phyloP scores from a whole-genome alignment of 2,888 invertebrate genomes.

The Leptarthrus brevirostris region DNA sequence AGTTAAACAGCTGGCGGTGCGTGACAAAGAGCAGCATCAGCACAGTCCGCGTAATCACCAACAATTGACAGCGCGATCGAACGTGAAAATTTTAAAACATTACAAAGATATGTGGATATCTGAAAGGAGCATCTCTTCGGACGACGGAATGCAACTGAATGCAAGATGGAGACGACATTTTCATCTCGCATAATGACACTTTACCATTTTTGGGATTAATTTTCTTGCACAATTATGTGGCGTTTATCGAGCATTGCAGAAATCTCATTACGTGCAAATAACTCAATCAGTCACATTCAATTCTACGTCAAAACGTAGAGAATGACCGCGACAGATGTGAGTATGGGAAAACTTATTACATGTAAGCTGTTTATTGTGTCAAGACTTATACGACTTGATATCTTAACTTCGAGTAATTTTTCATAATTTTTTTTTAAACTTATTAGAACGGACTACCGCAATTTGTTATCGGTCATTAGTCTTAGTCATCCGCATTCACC shows the following conservation, averaged over 20 bases:
- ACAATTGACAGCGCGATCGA: conserved; percentile 8
- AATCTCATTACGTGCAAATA: conserved; percentile 34
- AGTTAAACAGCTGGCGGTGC: background rate
- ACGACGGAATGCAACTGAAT: background rate
- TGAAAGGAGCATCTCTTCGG: background rate
- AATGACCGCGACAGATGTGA: no score
- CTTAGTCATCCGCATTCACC: no score
- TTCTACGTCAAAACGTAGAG: conserved; percentile 6
- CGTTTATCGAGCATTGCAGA: conserved; percentile 16
- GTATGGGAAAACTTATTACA: no score
- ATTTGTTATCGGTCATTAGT: no score
- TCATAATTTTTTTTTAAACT: no score
- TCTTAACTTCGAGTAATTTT: no score
- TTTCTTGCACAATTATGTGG: conserved; percentile 42
- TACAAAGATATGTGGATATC: background rate
- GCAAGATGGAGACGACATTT: background rate
- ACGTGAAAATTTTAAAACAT: conserved; percentile 1
- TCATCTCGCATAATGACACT: background rate
- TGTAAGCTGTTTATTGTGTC: no score
- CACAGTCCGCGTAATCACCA: background rate
- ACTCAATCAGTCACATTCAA: conserved; percentile 53
- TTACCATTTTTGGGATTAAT: conserved; percentile 49
- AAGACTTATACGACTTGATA: no score
- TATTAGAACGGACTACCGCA: no score
- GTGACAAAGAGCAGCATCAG: background rate